phyloP scores from a whole-genome alignment of 2,113 vertebrate species.

The Coptodon rendalli region DNA sequence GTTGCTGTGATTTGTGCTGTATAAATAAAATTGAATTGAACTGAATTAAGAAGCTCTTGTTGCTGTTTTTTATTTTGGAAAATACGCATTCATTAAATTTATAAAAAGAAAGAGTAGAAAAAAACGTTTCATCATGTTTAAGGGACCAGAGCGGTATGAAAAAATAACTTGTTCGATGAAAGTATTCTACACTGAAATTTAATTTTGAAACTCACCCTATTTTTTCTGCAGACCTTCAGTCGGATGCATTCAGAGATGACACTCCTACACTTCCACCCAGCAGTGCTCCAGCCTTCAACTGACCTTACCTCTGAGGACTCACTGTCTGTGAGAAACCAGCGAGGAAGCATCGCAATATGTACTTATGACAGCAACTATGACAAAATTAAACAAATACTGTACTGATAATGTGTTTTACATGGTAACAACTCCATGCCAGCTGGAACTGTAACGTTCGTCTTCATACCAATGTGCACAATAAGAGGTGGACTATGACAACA shows the following conservation, averaged over 20 bases:
- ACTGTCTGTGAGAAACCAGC: background rate
- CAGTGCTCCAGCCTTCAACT: slow-evolving; percentile 61
- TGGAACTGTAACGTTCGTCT: background rate
- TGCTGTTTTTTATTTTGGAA: background rate
- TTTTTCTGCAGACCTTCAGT: slow-evolving; percentile 61
- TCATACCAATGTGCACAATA: background rate
- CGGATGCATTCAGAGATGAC: slow-evolving; percentile 68
- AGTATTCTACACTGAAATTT: background rate
- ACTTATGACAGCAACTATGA: background rate
- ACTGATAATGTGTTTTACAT: background rate
- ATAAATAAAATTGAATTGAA: background rate
- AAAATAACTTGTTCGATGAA: background rate
- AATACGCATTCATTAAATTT: background rate
- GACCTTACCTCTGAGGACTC: background rate
- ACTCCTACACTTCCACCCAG: slow-evolving; percentile 69
- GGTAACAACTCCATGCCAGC: background rate
- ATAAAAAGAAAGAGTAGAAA: background rate
- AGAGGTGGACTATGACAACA: background rate
- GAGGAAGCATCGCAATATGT: background rate
- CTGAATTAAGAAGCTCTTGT: background rate
- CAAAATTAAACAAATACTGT: background rate
- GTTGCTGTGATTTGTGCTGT: background rate
- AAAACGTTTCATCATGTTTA: background rate
- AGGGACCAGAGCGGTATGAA: background rate
- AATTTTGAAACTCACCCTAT: background rate